A percentile compares a stretch with the other conserved stretches of the same genome.
phyloP scores from a whole-genome alignment of 2,797 vertebrate genomes.

The Erithacus rubecula region DNA sequence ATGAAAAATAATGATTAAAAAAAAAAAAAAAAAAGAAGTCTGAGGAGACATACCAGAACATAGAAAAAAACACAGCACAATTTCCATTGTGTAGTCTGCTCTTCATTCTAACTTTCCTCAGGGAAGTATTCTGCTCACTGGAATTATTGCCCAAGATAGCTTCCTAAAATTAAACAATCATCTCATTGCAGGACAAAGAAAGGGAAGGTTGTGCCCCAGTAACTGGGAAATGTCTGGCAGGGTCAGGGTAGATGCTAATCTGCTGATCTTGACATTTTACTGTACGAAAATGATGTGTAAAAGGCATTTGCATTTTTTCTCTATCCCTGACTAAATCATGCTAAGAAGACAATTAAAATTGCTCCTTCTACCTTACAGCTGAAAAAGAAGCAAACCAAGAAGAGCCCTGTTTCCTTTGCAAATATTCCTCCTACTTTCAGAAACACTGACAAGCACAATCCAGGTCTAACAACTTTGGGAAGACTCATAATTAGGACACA shows the following conservation, averaged over 20 bases:
- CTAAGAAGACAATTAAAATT: not conserved
- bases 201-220: not conserved
- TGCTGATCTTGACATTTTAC: not conserved
- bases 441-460: not conserved
- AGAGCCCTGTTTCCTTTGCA: not conserved
- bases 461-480: not conserved
- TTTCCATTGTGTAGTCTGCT: not conserved
- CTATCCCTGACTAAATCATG: not conserved
- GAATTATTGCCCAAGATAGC: not conserved
- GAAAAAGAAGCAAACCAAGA: not conserved
- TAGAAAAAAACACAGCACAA: not conserved
- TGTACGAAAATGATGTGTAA: not conserved
- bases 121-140: not conserved
- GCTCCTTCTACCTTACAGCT: not conserved
- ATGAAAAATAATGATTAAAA: not conserved
- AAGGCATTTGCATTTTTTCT: not conserved
- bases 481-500: not conserved
- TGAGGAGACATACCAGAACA: not conserved
- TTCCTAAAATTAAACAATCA: not conserved
- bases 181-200: not conserved
- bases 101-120: not conserved
- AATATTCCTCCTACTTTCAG: not conserved
- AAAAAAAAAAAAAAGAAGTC: not conserved
- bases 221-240: not conserved
- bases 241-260: not conserved